Evolutionary conservation across 2,888 invertebrate genomes (phyloP), one percentile per base, ranked within the genome.

Genomic region (Argyra leucocephala): DNA sequence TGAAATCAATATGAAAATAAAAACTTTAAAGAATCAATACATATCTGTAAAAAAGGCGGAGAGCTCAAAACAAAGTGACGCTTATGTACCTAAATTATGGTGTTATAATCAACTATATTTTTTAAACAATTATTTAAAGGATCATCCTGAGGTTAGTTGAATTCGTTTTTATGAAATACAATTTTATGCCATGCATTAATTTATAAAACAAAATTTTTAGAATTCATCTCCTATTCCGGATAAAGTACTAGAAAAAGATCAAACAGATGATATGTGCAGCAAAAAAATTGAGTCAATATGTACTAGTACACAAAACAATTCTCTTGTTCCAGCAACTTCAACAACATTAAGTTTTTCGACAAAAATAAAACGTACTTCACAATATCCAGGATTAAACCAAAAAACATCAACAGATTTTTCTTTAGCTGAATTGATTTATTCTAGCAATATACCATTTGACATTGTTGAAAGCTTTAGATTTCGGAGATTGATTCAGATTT

Each of bases 1-100:
- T 23, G 59, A 59, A 59, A 59, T 59, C 3, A 59, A 59, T 6
- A 22, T 23, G 21, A 59, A 59, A 59, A 59, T 59, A 5, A 59
- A 59, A 59, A 59, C 59, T 18, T 59, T 59, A 23, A 59, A 23
- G 23, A 59, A 59, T 59, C 59, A 59, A 18, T 59, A 59, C 23
- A 18, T 23, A 3, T 22, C 59, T 23, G 59, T 59, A 1, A 59
- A 59, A 23, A 59, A 23, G 23, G 59, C 59, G 15, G 59, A 59
- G 18, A 24, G 23, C 15, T 15, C 23, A 3, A 59, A 59, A 23
- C 59, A 59, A 18, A 59, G 23, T 59, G 59, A 59, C 12, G 21
- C 59, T 4, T 59, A 59, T 23, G 23, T 59, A 4, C 59, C 59
- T 12, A 59, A 59, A 23, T 7, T 59, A 4, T 59, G 59, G 59